Base-by-base conservation (phyloP, 1,140 invertebrate species). In the Tetragonula clypearis region DNA sequence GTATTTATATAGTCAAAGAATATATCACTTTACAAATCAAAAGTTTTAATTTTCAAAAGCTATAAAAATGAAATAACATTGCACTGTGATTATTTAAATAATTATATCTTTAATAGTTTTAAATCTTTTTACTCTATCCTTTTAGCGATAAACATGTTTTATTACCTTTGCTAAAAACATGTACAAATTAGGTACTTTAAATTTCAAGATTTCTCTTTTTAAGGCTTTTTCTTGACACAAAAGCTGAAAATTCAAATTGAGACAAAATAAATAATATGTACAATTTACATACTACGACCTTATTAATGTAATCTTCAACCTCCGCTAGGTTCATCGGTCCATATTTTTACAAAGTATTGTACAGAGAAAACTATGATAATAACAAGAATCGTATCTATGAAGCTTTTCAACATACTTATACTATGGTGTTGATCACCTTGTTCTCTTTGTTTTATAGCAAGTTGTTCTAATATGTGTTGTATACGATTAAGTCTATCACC, bases 401-500 rank as follows among this genome's bases (percentile, higher is more conserved):
- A 88, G 81, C 89, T 94, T 71, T 93, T 94, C n/a, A 91, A 89
- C 80, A 94, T 91, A 82, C 81, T 92, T 75, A 90, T 87, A 86
- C 92, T 94, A 49, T 91, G 90, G 58, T 90, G 91, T 26, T 93
- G 92, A 49, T 94, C 93, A 84, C 91, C 90, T 81, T 91, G 91
- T 55, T 89, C 92, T 80, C 94, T 92, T 89, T 95, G 94, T 76
- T 92, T 93, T 72, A 93, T 92, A 26, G 92, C 92, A 82, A 95
- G 86, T 86, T 95, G 94, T 79, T 95, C 95, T 55, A 95, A 78
- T 79, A 93, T 86, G 69, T 92, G 92, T 80, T 95, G 94, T 88
- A 95, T 93, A 76, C 92, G 91, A 86, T 93, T 93, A n/a, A 95
- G 86, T 87, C 95, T 94, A 69, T 95, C 93, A 77, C 91, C 87